Base-by-base conservation (phyloP, 2,113 vertebrate species). In the Pseudolaguvia tuberculata region DNA sequence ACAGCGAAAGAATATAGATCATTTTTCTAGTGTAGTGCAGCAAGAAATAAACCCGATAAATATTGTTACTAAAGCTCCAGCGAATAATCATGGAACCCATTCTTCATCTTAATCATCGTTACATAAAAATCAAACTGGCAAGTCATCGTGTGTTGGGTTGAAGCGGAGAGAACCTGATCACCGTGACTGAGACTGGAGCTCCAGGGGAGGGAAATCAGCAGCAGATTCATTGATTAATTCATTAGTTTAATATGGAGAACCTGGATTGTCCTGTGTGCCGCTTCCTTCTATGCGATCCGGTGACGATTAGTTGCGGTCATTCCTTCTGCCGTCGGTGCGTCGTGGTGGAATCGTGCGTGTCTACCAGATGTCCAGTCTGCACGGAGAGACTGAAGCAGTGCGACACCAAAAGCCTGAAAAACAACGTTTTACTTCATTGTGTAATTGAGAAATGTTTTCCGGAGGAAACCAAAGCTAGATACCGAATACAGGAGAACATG, bases 241-340 rank as follows among this genome's bases (percentile, higher is more conserved):
- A 61, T 82, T 47, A 72, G 25, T n/a, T 18, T 14, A 51, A 45
- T n/a, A 91, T 90, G 91, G 93, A 94, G 4, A 25, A 90, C 17
- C 84, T 94, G 80, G 87, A 88, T 72, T 96, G 94, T 70, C 93
- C 93, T 0, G 76, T 84, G 13, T 96, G 94, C 50, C 85, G 81
- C 72, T 85, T 91, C 71, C 81, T 91, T 2, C 89, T 96, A 82
- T 87, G 87, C 84, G 92, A 94, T 75, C 93, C 94, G 39, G 90
- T 92, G 79, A 95, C 92, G 9, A 80, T 91, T 76, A 82, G 87
- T 2, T 96, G 94, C 84, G 94, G 94, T 0, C 93, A 96, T 85
- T 89, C 92, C 2, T 92, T 94, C 76, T 96, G 94, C 83, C 88
- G 89, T 67, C 75, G 90, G 4, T 96, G 94, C 83, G 48, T 72